Conservation (phyloP, 1,140 invertebrate species). For the Elysia chlorotica region DNA sequence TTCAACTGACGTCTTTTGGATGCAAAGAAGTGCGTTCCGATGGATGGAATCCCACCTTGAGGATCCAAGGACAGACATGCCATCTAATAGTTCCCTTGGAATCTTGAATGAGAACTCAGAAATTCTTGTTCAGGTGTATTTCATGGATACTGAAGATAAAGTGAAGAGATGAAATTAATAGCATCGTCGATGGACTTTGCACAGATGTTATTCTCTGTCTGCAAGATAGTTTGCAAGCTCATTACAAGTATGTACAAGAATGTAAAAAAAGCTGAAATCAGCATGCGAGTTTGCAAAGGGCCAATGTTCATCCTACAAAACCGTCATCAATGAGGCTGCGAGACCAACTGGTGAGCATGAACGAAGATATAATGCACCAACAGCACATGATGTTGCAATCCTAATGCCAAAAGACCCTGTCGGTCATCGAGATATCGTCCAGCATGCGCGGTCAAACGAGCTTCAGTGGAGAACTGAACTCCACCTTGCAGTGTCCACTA, state of each 20-base stretch:
- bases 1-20: no score
- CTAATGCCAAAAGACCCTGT: not conserved
- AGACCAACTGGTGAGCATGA: not conserved
- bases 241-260: not conserved
- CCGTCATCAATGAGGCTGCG: not conserved
- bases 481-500: not conserved
- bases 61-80: no score
- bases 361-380: not conserved
- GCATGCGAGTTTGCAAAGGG: not conserved
- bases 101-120: no score
- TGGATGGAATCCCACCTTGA: no score
- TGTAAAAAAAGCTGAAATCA: no score
- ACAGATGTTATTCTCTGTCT: not conserved
- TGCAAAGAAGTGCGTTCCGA: no score
- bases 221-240: not conserved
- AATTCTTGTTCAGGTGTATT: not conserved
- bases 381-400: not conserved
- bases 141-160: not conserved
- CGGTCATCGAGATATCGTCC: not conserved
- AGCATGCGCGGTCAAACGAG: not conserved
- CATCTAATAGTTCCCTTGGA: no score
- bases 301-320: not conserved
- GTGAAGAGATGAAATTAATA: not conserved
- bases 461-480: not conserved
- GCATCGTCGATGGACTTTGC: not conserved